Conservation (phyloP, 2,797 vertebrate genomes). For the Lagorchestes hirsutus region DNA sequence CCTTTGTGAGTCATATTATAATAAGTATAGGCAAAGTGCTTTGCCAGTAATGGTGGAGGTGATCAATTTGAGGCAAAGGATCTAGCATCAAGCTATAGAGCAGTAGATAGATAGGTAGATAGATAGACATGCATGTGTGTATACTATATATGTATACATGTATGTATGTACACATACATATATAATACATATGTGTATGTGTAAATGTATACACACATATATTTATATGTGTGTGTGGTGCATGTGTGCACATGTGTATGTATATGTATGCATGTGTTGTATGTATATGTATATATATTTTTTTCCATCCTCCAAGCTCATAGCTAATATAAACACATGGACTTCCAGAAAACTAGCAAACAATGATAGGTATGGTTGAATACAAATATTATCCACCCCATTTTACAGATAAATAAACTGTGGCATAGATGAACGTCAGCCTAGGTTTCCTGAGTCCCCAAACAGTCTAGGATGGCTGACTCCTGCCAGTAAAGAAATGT, state of each 20-base stretch:
- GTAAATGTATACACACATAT: no score
- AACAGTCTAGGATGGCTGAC: conserved; percentile 18
- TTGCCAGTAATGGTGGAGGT: not conserved
- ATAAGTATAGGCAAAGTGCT: not conserved
- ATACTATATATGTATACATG: no score
- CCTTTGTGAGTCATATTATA: not conserved
- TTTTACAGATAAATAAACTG: conserved; percentile 1
- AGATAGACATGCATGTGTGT: no score
- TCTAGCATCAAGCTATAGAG: not conserved
- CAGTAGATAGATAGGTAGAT: not conserved
- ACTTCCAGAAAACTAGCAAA: not conserved
- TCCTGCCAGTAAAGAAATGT: conserved; percentile 54
- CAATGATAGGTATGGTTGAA: not conserved
- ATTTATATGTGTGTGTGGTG: no score
- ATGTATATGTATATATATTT: not conserved
- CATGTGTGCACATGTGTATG: no score
- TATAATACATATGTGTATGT: no score
- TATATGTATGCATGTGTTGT: no score
- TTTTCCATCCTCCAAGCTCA: not conserved
- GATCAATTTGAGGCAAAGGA: not conserved
- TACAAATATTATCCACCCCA: not conserved
- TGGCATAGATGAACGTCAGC: not conserved
- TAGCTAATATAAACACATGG: not conserved
- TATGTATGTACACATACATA: no score
- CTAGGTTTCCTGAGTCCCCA: conserved; percentile 4